Evolutionary conservation across 2,113 vertebrate genomes (phyloP), one percentile per base, ranked within the genome.

Genomic region (Charadrius vociferus): DNA sequence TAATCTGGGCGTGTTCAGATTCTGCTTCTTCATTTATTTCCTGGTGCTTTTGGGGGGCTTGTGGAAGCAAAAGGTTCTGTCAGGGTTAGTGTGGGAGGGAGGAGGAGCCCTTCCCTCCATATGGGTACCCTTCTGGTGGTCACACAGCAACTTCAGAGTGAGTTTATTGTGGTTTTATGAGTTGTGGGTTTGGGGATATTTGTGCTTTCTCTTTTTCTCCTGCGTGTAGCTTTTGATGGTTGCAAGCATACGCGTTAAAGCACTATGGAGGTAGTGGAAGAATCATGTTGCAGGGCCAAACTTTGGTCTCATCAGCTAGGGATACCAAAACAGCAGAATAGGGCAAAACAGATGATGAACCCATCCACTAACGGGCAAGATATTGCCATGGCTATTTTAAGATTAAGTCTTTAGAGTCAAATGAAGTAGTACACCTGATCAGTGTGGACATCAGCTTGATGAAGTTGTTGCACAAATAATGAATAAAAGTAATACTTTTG

Each of bases 401-500:
- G 34, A 47, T 30, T 55, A 80, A 26, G 14, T 52, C 41, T 72
- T 59, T 34, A 52, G 14, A 39, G 32, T 81, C 50, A 82, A 58
- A 45, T 71, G 18, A 34, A 52, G 12, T 20, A 47, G 37, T 32
- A 41, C 12, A 41, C 6, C 29, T 53, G 30, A n/a, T 75, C 9
- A 2, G 1, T 5, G 24, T 86, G 62, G 29, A 29, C 30, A 37
- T 41, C 34, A 84, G 18, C 75, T 72, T 47, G 61, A 88, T 65
- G 53, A 92, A 71, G 39, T 32, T 72, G 29, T 68, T 91, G 43
- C 34, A 75, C 41, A 75, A 95, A 77, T 62, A 67, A 92, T 58
- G 22, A 82, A 66, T 79, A 85, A 58, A 78, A 88, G 49, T 78
- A 94, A n/a, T 72, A 45, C 43, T 92, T 97, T 96, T 84, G 78